Percentiles rank a stretch among this genome's conserved stretches.
Conservation (phyloP, 2,797 vertebrate genomes). For the Pantherophis vulpinus region DNA sequence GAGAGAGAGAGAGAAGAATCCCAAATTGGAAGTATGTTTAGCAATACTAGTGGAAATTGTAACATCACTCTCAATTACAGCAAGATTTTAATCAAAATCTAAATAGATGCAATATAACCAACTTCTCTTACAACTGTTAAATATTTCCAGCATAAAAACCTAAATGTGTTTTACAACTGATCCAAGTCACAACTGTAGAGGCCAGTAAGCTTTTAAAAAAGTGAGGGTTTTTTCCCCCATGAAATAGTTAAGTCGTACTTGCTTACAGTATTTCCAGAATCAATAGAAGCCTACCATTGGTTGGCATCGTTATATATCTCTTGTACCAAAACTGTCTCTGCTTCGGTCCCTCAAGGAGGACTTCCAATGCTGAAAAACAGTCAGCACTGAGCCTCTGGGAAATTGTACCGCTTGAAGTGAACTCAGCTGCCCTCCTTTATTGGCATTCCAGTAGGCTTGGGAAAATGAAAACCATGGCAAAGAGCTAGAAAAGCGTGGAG, state of each 20-base stretch:
- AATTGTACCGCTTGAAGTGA: constrained; percentile 16
- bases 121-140: not conserved
- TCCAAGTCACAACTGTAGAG: constrained; percentile 27
- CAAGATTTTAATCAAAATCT: not conserved
- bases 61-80: not conserved
- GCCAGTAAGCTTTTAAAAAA: constrained; percentile 46
- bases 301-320: constrained; percentile 23
- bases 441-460: constrained; percentile 39
- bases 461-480: constrained; percentile 26
- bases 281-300: constrained; percentile 33
- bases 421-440: constrained; percentile 21
- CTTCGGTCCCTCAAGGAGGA: constrained; percentile 43
- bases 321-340: constrained; percentile 14
- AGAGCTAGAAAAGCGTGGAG: constrained; percentile 30
- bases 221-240: not conserved
- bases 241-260: constrained; percentile 33
- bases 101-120: not conserved
- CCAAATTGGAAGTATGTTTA: not conserved
- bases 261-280: constrained; percentile 44
- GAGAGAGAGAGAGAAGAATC: no score
- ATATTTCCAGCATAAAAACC: not conserved
- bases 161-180: constrained; percentile 5
- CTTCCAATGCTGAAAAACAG: constrained; percentile 28
- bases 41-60: not conserved
- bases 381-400: constrained; percentile 17